Evolutionary conservation across 1,140 invertebrate species (phyloP), one percentile per base, ranked within the genome.

Genomic region (Procambarus virginalis): DNA sequence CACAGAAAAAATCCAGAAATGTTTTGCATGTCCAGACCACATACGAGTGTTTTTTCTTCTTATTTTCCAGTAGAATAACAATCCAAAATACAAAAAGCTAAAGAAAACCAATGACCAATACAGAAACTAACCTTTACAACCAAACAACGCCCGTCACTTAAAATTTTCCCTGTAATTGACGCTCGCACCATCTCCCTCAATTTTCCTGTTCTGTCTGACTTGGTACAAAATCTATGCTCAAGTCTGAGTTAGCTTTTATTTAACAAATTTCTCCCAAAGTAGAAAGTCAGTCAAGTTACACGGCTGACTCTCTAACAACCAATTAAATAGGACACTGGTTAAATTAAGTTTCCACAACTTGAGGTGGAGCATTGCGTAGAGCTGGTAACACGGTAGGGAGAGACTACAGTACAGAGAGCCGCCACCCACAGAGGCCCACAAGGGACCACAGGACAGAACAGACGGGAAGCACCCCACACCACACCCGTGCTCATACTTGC

Each of bases 331-430:
- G 68, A 73, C 68, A 73, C 20, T 73, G n/a, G 51, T 60, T 45
- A 60, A 60, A 10, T 48, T 17, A 64, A 45, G 73, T 86, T 86
- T 78, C 80, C 87, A 84, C 81, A 83, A 73, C 87, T 75, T 83
- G 75, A 89, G 80, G 87, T 89, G 80, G 87, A 89, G 80, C 85
- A 87, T 77, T 87, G 64, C 68, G 81, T 77, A 82, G 81, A 89
- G 87, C 87, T 89, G 87, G 80, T 78, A 76, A 89, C 81, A 83
- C 60, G 78, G 78, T 80, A 81, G 85, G 78, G 78, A 84, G 87
- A 84, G 80, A 88, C 87, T 89, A 89, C 87, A 83, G 87, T 89
- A 86, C 48, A 86, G 80, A 89, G 81, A 89, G 87, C 87, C 87
- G 87, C 87, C 87, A 89, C 87, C 87, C 87, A 89, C 70, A 89